These are phyloP conservation scores for Callimorpha dominula DNA, from an alignment of 2,888 invertebrate species.

Conservation along the genomic window DNA sequence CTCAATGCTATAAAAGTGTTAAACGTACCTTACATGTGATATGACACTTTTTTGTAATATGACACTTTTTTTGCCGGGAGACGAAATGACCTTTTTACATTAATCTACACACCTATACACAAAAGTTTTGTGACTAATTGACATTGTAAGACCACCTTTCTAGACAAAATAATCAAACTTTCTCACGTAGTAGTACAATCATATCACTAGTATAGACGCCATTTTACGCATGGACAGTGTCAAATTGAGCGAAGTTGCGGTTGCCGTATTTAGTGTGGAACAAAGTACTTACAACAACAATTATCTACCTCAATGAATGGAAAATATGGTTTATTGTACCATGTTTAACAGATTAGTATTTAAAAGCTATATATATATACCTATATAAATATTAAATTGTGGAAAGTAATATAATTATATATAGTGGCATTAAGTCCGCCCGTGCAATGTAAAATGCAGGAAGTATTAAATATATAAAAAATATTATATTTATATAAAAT, in stretches of 20 bases:
- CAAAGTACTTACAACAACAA: neutral
- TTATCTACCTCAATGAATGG: conserved; percentile 10
- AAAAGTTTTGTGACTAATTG: neutral
- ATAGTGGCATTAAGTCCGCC: too few species aligned
- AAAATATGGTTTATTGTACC: neutral
- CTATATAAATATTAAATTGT: too few species aligned
- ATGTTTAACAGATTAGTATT: neutral
- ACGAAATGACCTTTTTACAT: neutral
- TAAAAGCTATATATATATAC: neutral
- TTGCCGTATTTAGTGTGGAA: neutral
- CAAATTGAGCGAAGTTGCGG: conserved; percentile 10
- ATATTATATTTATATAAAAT: neutral
- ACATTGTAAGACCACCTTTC: neutral
- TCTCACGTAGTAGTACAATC: neutral
- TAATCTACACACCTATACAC: neutral
- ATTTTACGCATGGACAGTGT: conserved; percentile 10
- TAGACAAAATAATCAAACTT: neutral
- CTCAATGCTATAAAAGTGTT: too few species aligned
- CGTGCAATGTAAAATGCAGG: neutral
- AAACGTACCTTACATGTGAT: too few species aligned
- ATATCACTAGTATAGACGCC: conserved; percentile 7
- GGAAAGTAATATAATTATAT: too few species aligned
- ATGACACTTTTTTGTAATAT: too few species aligned
- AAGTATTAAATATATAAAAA: too few species aligned
- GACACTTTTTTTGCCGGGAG: too few species aligned